These are phyloP conservation scores for Rhinichthys klamathensis DNA, from an alignment of 2,113 vertebrate genomes.

Conservation along the genomic window DNA sequence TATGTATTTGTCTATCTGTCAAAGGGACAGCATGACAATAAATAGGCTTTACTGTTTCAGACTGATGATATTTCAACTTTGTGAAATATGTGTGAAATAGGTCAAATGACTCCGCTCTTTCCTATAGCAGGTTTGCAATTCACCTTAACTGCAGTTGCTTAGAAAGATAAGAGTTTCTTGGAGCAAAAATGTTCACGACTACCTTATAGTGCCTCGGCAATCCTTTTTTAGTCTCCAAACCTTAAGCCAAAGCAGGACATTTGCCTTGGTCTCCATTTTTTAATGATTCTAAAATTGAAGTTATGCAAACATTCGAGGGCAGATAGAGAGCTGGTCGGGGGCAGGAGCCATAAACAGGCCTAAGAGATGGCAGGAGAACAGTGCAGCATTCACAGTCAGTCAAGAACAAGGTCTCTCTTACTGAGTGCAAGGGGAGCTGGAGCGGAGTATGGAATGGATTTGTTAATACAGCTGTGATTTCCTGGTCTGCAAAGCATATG, in stretches of 20 bases:
- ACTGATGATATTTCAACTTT: background rate
- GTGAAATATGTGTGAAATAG: background rate
- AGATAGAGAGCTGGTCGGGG: background rate
- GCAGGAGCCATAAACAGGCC: conserved; percentile 15
- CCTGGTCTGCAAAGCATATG: conserved; percentile 19
- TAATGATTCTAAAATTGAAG: background rate
- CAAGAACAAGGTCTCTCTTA: conserved; percentile 14
- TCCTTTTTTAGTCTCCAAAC: background rate
- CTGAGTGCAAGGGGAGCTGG: background rate
- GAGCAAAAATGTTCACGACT: background rate
- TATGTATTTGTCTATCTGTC: background rate
- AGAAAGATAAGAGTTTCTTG: too few relatives aligned
- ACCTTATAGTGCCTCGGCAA: background rate
- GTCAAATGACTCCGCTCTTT: background rate
- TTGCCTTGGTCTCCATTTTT: background rate
- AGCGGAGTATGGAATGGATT: conserved; percentile 2
- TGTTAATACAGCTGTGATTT: conserved; percentile 38
- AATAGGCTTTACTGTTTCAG: background rate
- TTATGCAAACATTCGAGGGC: conserved; percentile 5
- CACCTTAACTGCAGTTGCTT: background rate
- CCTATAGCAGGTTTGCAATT: background rate
- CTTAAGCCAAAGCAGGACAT: background rate
- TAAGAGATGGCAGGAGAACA: conserved; percentile 29
- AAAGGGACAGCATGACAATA: background rate
- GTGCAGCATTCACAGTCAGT: conserved; percentile 20